Base-by-base conservation (phyloP, 1,140 invertebrate genomes). In the Drosophila equinoxialis region DNA sequence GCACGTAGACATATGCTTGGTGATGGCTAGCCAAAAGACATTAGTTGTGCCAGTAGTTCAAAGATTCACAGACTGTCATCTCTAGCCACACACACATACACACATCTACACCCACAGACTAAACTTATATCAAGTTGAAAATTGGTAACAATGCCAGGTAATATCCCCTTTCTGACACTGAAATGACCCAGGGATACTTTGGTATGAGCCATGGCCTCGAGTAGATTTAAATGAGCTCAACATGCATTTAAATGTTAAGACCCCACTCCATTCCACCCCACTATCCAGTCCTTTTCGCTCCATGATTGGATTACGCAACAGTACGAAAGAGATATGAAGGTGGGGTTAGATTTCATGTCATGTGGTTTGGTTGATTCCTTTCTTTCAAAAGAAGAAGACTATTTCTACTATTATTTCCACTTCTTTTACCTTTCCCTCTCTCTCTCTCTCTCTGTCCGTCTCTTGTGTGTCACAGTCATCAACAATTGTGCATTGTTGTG, bases 401-500 rank as follows among this genome's bases (percentile, higher is more conserved):
- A 48, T 48, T 48, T 58, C 57, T 20, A 20, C 37, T 59, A 17
- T 33, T 58, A 37, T 8, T 35, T 58, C 45, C 6, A 35, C n/a
- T 33, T 35, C 13, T 33, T 58, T n/a, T 37, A 51, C 3, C 45
- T 11, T 20, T 51, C 37, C 10, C 5, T 26, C 20, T 23, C 20
- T 23, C 20, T 1, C 1, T 23, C 23, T 4, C 26, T 30, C 26
- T n/a, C n/a, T n/a, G n/a, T n/a, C n/a, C n/a, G 17, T 30, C 30
- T 3, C 30, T 30, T 30, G 30, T 37, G 35, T 59, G 33, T 17
- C 33, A 37, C 33, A 59, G 57, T 59, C 57, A 59, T 59, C 57
- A 80, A 60, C 62, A 72, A 76, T 62, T 54, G 42, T 35, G 39
- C 68, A 64, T 59, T 64, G 67, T 74, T 42, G 30, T 26, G 11